phyloP scores from a whole-genome alignment of 2,888 invertebrate species.

The Odiellus spinosus region DNA sequence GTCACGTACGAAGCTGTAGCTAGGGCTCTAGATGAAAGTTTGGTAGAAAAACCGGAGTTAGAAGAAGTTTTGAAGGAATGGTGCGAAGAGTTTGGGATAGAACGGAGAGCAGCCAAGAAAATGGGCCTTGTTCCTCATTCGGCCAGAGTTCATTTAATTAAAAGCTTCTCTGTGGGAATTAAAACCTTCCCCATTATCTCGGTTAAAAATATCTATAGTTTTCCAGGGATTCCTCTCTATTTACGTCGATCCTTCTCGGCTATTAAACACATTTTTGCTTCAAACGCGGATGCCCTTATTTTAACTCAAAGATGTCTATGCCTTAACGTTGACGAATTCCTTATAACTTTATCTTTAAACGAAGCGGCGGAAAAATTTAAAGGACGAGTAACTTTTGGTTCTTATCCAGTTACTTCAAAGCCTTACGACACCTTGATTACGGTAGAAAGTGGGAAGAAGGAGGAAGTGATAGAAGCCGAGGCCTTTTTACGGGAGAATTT shows the following conservation, averaged over 20 bases:
- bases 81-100: slow-evolving; percentile 22
- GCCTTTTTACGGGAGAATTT: slow-evolving; percentile 27
- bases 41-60: slow-evolving; percentile 30
- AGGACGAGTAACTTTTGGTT: slow-evolving; percentile 38
- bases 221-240: slow-evolving; percentile 50
- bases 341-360: slow-evolving; percentile 31
- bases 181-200: slow-evolving; percentile 37
- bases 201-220: slow-evolving; percentile 47
- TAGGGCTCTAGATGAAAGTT: slow-evolving; percentile 32
- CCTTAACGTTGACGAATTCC: slow-evolving; percentile 12
- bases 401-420: slow-evolving; percentile 39
- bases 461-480: slow-evolving; percentile 29
- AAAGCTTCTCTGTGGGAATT: slow-evolving; percentile 27
- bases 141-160: slow-evolving; percentile 34
- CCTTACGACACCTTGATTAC: slow-evolving; percentile 39
- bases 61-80: slow-evolving; percentile 28
- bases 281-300: slow-evolving; percentile 1
- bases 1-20: slow-evolving; percentile 51
- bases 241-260: slow-evolving; percentile 31
- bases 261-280: slow-evolving; percentile 18
- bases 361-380: slow-evolving; percentile 34
- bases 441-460: slow-evolving; percentile 33
- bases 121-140: slow-evolving; percentile 31
- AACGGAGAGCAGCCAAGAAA: slow-evolving; percentile 18
- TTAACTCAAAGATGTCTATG: slow-evolving; percentile 9